Percentiles rank a stretch among this genome's conserved stretches.
These are phyloP conservation scores for Cryptomyrus ogoouensis DNA, from an alignment of 2,113 vertebrate species.

Conservation along the genomic window DNA sequence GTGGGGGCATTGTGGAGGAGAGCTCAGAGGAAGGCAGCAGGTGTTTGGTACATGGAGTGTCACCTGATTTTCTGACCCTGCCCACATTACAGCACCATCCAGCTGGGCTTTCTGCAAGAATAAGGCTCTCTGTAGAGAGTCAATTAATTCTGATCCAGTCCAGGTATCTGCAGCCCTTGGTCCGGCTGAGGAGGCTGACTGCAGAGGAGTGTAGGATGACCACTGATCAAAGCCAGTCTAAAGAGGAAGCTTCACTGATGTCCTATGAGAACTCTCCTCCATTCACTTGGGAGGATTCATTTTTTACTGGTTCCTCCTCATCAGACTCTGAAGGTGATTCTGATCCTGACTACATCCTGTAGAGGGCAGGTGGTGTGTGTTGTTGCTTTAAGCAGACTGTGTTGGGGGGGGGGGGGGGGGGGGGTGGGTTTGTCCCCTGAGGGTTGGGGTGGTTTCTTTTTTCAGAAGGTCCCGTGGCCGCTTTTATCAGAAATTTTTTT, in stretches of 20 bases:
- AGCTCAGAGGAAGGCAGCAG: neutral
- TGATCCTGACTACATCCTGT: constrained; percentile 1
- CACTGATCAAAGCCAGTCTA: neutral
- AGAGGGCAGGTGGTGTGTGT: neutral
- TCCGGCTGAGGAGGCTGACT: constrained; percentile 45
- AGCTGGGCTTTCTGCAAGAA: neutral
- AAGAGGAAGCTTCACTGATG: neutral
- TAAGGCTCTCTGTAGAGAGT: constrained; percentile 32
- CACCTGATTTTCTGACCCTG: neutral
- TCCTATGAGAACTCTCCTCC: neutral
- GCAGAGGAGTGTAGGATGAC: constrained; percentile 5
- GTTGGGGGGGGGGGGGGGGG: neutral
- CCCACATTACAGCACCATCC: neutral
- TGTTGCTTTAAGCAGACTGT: neutral
- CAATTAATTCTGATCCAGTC: constrained; percentile 41
- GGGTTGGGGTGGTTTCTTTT: too few relatives aligned
- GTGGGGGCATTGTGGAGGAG: neutral
- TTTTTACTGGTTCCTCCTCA: neutral
- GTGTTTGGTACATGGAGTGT: neutral
- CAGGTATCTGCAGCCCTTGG: constrained; percentile 41
- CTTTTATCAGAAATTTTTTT: too few relatives aligned
- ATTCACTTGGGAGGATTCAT: neutral
- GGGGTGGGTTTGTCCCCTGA: too few relatives aligned
- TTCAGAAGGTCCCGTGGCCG: too few relatives aligned
- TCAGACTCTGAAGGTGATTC: neutral